phyloP scores from a whole-genome alignment of 2,797 vertebrate genomes.

The Syncerus caffer region DNA sequence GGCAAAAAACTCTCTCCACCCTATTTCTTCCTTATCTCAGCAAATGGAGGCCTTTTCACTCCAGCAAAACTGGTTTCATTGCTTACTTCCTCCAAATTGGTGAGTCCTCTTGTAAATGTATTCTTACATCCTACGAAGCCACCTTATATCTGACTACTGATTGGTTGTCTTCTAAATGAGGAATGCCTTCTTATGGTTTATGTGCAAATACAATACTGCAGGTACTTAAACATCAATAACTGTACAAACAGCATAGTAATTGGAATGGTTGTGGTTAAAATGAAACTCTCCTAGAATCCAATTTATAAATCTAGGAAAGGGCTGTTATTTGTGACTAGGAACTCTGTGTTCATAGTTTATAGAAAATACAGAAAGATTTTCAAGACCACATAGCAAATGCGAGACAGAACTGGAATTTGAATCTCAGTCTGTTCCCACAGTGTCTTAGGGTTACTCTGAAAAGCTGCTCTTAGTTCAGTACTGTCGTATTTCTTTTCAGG shows the following conservation, averaged over 20 bases:
- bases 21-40: neutral
- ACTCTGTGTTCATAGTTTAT: neutral
- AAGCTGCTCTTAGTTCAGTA: neutral
- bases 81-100: neutral
- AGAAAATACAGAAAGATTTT: neutral
- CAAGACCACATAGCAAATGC: neutral
- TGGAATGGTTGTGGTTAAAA: neutral
- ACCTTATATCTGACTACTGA: neutral
- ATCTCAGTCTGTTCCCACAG: neutral
- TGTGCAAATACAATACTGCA: neutral
- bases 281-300: neutral
- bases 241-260: neutral
- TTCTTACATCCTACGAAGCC: neutral
- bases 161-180: neutral
- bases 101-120: neutral
- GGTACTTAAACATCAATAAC: constrained; percentile 13
- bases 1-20: neutral
- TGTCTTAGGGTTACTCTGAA: neutral
- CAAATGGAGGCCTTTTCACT: neutral
- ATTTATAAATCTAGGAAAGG: neutral
- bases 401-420: neutral
- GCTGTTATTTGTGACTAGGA: neutral
- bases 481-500: neutral
- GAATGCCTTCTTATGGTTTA: neutral
- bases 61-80: neutral